These are phyloP conservation scores for Scomberomorus guttatus DNA, from an alignment of 2,797 vertebrate genomes.

Conservation along the genomic window DNA sequence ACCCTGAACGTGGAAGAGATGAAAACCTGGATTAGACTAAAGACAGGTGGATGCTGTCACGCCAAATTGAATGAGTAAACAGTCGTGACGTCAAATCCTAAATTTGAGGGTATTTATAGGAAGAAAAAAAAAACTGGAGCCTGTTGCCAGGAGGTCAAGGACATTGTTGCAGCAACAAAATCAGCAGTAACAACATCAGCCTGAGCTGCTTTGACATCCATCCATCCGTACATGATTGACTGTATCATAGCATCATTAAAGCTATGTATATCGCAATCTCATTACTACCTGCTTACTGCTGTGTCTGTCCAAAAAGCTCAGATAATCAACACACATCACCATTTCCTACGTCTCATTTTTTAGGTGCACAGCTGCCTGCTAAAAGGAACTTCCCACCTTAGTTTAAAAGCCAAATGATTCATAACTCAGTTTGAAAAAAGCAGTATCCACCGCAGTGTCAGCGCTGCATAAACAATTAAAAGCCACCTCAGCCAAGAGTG, in stretches of 20 bases:
- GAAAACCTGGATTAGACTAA: constrained; percentile 75
- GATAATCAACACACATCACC: not conserved
- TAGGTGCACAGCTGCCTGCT: constrained; percentile 14
- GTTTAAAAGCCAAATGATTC: constrained; percentile 45
- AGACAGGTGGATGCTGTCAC: constrained; percentile 69
- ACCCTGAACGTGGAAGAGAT: constrained; percentile 51
- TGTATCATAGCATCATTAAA: not conserved
- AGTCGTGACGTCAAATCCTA: constrained; percentile 75
- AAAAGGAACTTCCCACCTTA: constrained; percentile 15
- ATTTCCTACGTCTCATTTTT: not conserved
- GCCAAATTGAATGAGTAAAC: constrained; percentile 55
- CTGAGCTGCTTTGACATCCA: constrained; percentile 7
- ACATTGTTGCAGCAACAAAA: constrained; percentile 19
- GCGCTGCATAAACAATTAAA: constrained; percentile 40
- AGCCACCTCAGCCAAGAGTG: constrained; percentile 23
- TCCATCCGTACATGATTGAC: not conserved
- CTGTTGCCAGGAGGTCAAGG: constrained; percentile 61
- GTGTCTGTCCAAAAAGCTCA: constrained; percentile 6
- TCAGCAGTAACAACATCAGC: constrained; percentile 6
- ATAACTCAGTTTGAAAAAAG: constrained; percentile 14
- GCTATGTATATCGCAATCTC: not conserved
- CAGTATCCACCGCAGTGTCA: constrained; percentile 11
- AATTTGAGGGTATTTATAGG: constrained; percentile 58
- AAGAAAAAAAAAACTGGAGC: constrained; percentile 13
- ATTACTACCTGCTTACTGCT: not conserved